Conservation (phyloP, 35 echinoderm and acorn worm species). For the Ophioderma brevispina region DNA sequence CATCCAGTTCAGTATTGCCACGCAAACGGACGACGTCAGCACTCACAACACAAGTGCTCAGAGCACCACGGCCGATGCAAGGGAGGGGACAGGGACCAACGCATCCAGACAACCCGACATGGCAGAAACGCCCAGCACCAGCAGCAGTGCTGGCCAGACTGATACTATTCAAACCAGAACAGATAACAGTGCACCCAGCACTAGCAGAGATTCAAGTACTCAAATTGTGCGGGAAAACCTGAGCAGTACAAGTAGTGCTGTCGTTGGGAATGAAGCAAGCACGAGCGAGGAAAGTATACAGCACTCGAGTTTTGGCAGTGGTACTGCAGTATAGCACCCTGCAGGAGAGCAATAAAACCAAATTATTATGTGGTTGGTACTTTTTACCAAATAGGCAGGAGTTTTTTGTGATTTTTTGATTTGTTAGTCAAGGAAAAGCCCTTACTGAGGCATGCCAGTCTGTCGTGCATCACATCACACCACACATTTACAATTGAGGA, state of each 20-base stretch:
- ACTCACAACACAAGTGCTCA: not conserved
- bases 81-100: not conserved
- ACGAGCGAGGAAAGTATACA: too few species aligned
- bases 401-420: too few species aligned
- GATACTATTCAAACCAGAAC: not conserved
- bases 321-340: too few species aligned
- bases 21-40: conserved; percentile 38
- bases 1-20: conserved; percentile 41
- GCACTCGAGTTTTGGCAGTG: too few species aligned
- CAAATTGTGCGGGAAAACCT: not conserved
- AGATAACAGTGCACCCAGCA: not conserved
- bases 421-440: too few species aligned
- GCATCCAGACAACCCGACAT: not conserved
- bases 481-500: too few species aligned
- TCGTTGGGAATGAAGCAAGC: too few species aligned
- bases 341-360: too few species aligned
- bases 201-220: not conserved
- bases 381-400: too few species aligned
- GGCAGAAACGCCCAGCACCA: not conserved
- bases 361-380: too few species aligned
- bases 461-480: too few species aligned
- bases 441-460: too few species aligned
- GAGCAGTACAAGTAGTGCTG: not conserved
- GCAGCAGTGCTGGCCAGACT: not conserved
- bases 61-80: not conserved